These are phyloP conservation scores for Denticeps clupeoides DNA, from an alignment of 2,797 vertebrate species.

Conservation along the genomic window DNA sequence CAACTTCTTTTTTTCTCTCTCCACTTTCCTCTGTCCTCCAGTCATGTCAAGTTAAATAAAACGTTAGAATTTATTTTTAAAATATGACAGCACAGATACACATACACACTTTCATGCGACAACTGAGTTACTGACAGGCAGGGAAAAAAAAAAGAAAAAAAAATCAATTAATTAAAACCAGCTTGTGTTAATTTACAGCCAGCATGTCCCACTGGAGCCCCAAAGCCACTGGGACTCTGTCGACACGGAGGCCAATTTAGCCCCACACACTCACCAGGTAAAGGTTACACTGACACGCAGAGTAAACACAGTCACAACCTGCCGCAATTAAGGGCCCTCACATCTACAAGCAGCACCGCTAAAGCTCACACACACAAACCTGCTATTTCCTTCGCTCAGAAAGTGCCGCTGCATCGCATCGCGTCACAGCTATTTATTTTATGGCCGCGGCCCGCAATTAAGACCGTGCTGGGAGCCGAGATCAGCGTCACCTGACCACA, in stretches of 20 bases:
- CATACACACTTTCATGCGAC: no score
- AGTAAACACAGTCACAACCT: slow-evolving; percentile 31
- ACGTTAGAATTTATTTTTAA: no score
- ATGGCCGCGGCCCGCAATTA: no score
- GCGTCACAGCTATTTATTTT: background rate
- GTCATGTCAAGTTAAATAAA: no score
- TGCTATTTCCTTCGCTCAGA: no score
- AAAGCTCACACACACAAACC: background rate
- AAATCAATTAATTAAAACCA: slow-evolving; percentile 21
- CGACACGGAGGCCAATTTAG: slow-evolving; percentile 25
- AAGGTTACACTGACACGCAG: slow-evolving; percentile 26
- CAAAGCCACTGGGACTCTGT: slow-evolving; percentile 16
- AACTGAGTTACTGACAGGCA: slow-evolving; percentile 22
- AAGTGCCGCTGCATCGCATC: no score
- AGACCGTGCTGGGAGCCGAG: no score
- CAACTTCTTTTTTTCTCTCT: no score
- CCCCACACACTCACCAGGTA: slow-evolving; percentile 19
- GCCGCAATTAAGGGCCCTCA: slow-evolving; percentile 25
- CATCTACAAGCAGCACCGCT: background rate
- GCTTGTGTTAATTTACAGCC: slow-evolving; percentile 12
- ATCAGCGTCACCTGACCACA: slow-evolving; percentile 16
- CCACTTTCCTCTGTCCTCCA: no score
- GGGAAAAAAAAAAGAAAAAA: no score
- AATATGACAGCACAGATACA: no score
- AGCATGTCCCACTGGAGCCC: background rate